Conservation (phyloP, 2,113 vertebrate species). For the Tachysurus fulvidraco region DNA sequence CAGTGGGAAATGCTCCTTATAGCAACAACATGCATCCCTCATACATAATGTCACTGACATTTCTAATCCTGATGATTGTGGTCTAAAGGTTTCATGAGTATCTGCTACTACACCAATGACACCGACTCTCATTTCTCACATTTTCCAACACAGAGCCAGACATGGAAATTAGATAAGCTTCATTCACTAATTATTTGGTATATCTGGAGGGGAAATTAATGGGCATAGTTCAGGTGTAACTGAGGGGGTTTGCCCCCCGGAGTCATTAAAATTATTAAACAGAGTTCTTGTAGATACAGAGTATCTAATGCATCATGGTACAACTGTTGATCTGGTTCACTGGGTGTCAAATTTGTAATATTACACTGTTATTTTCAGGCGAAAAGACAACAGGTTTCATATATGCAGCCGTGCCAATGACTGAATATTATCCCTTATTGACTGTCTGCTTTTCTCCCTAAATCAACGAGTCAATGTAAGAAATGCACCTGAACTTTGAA, state of each 20-base stretch:
- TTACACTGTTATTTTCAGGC: neutral
- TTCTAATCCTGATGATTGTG: slow-evolving; percentile 40
- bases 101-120: slow-evolving; percentile 29
- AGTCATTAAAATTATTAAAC: neutral
- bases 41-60: slow-evolving; percentile 36
- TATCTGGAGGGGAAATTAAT: neutral
- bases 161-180: neutral
- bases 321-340: neutral
- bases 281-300: neutral
- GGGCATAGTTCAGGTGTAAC: neutral
- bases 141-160: slow-evolving; percentile 3
- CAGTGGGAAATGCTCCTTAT: slow-evolving; percentile 36
- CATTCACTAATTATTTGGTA: neutral
- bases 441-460: neutral
- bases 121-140: neutral
- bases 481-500: neutral
- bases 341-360: neutral
- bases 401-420: neutral
- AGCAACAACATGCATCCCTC: slow-evolving; percentile 31
- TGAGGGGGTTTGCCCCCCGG: neutral
- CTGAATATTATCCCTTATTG: neutral
- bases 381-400: neutral
- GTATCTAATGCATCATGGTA: neutral
- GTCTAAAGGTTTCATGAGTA: slow-evolving; percentile 30
- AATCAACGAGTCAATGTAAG: neutral